A percentile compares a stretch with the other conserved stretches of the same genome.
Conservation (phyloP, 2,888 invertebrate species). For the Zhengitettix transpicula region DNA sequence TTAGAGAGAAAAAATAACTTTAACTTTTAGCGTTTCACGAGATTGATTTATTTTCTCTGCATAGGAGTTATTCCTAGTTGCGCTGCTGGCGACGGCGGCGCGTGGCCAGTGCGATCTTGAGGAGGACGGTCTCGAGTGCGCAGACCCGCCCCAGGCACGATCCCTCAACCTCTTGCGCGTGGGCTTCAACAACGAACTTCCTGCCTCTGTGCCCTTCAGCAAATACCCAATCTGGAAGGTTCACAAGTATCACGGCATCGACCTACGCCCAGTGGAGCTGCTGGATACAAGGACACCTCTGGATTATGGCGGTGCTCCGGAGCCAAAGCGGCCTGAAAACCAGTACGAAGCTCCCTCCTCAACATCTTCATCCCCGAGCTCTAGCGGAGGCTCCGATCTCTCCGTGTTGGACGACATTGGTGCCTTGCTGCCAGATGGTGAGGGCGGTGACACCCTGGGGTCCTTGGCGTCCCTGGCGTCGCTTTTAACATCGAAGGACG, state of each 20-base stretch:
- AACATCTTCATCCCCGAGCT: neutral
- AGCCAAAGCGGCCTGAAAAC: neutral
- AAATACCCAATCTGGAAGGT: constrained; percentile 15
- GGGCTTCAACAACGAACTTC: constrained; percentile 5
- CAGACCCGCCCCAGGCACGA: neutral
- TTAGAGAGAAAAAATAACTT: no score
- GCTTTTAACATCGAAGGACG: neutral
- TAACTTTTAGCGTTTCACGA: no score
- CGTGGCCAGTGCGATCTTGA: no score
- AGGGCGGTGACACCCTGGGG: neutral
- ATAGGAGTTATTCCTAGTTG: no score
- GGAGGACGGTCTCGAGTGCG: no score
- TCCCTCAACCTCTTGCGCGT: constrained; percentile 1
- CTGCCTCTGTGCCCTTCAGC: neutral
- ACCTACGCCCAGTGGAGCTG: constrained; percentile 11
- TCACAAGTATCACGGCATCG: constrained; percentile 15
- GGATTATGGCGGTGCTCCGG: neutral
- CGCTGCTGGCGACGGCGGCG: neutral
- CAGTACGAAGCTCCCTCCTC: no score
- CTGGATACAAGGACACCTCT: neutral
- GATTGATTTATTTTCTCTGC: no score
- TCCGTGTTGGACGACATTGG: neutral
- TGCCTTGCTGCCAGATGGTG: neutral
- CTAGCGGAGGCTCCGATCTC: neutral
- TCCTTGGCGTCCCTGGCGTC: no score